Conservation (phyloP, 2,888 invertebrate species). For the Norana najaformis region DNA sequence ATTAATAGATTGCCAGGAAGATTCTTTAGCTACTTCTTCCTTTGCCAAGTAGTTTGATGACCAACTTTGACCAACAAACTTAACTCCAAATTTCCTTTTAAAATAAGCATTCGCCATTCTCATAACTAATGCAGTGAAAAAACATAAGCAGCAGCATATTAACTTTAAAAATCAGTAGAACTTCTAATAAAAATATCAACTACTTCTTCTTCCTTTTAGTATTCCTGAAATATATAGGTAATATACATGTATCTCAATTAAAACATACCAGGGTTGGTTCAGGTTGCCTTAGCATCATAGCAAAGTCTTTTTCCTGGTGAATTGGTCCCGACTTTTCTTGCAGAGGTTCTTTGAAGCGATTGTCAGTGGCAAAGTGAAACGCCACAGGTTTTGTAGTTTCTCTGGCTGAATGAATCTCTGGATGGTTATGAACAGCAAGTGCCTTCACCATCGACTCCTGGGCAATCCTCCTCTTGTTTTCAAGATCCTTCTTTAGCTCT, state of each 20-base stretch:
- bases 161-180: background rate
- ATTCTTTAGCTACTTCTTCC: background rate
- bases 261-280: background rate
- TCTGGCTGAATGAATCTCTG: background rate
- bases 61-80: no score
- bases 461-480: background rate
- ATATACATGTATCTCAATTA: no score
- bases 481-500: background rate
- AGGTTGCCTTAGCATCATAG: background rate
- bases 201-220: background rate
- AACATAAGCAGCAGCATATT: background rate
- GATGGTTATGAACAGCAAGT: background rate
- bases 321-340: background rate
- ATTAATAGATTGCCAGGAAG: background rate
- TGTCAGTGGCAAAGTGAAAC: slow-evolving; percentile 13
- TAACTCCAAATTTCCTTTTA: background rate
- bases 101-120: background rate
- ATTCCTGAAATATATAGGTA: background rate
- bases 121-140: background rate
- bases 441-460: background rate
- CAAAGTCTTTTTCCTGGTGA: background rate
- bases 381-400: background rate
- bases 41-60: background rate
- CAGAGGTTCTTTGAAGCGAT: background rate
- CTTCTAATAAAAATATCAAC: background rate